Evolutionary conservation across 2,113 vertebrate species (phyloP).

Genomic region (Diphyllodes magnificus): DNA sequence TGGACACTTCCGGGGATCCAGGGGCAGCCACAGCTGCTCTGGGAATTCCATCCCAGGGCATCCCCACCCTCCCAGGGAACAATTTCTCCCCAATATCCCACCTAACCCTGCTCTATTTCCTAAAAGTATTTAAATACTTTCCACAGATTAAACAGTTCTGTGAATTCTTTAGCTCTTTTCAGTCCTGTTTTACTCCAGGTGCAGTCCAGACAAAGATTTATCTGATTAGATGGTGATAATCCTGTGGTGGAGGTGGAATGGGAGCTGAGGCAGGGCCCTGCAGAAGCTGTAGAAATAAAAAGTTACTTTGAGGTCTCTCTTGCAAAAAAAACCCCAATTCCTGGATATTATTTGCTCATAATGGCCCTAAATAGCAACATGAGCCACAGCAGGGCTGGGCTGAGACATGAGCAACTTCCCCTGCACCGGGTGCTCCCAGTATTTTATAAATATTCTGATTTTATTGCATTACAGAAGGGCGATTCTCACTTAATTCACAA

Average conservation of each 20-base stretch:
- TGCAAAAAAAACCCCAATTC: neutral
- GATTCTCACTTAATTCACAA: neutral
- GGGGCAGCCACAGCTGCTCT: neutral
- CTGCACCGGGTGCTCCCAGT: fast-evolving
- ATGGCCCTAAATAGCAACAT: neutral
- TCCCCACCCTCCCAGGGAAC: fast-evolving
- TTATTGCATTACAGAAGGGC: neutral
- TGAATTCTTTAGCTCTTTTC: neutral
- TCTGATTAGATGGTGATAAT: neutral
- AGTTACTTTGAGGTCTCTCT: neutral
- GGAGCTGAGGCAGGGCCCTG: neutral
- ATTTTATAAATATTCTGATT: neutral
- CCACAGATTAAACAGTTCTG: neutral
- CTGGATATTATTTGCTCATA: neutral
- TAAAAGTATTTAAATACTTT: neutral
- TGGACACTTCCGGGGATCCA: neutral
- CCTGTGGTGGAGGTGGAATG: neutral
- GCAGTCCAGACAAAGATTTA: neutral
- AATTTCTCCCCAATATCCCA: neutral
- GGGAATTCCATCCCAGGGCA: neutral
- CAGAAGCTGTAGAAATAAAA: neutral
- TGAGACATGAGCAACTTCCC: neutral
- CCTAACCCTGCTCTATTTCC: neutral
- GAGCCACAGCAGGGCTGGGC: neutral
- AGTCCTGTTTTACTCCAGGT: neutral